Evolutionary conservation across 2,113 vertebrate species (phyloP).

Genomic region (Parus major): DNA sequence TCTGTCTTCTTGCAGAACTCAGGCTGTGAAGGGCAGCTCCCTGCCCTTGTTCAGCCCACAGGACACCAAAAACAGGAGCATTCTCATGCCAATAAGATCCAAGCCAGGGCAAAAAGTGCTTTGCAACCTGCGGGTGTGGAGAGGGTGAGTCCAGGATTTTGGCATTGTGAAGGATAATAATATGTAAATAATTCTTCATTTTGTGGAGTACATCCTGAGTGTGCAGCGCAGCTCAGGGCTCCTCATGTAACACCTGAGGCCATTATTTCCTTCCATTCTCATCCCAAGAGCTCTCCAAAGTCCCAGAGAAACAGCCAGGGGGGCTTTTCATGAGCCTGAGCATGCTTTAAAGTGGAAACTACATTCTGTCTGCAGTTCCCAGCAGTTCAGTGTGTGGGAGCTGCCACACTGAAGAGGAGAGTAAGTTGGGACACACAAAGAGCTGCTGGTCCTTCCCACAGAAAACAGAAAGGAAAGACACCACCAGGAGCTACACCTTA

Average conservation of each 20-base stretch:
- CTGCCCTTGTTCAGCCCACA: not conserved
- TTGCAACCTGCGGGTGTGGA: not conserved
- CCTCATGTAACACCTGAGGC: not conserved
- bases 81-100: not conserved
- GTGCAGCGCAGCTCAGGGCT: accelerated
- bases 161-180: not conserved
- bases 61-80: accelerated
- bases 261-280: not conserved
- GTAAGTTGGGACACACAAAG: not conserved
- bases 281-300: not conserved
- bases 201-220: not conserved
- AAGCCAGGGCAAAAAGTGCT: not conserved
- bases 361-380: not conserved
- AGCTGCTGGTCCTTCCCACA: not conserved
- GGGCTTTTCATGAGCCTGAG: not conserved
- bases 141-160: not conserved
- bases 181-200: not conserved
- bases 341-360: not conserved
- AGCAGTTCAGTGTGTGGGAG: not conserved
- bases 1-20: not conserved
- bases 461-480: not conserved
- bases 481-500: not conserved
- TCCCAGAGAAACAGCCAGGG: not conserved
- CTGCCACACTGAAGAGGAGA: not conserved
- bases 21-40: accelerated